Percentiles rank a stretch among this genome's conserved stretches.
phyloP scores from a whole-genome alignment of 2,113 vertebrate genomes.

The Silurus meridionalis region DNA sequence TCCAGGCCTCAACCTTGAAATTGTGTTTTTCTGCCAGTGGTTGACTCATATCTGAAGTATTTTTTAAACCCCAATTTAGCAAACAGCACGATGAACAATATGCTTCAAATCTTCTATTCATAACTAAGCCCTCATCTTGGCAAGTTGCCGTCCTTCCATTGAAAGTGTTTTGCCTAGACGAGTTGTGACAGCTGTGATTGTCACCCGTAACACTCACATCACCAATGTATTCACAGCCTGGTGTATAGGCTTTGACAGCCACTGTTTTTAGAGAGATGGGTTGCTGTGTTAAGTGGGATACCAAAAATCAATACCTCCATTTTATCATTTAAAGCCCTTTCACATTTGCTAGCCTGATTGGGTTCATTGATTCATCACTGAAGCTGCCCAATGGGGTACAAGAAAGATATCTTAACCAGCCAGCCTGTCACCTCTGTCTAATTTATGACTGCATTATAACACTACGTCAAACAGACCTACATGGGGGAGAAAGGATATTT shows the following conservation, averaged over 20 bases:
- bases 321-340: conserved; percentile 64
- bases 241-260: conserved; percentile 40
- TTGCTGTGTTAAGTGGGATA: conserved; percentile 47
- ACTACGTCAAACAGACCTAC: conserved; percentile 7
- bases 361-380: conserved; percentile 59
- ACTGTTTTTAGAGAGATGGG: conserved; percentile 14
- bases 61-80: conserved; percentile 11
- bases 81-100: conserved; percentile 3
- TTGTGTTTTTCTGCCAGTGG: conserved; percentile 15
- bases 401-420: conserved; percentile 32
- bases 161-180: conserved; percentile 26
- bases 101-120: conserved; percentile 28
- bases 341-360: conserved; percentile 60
- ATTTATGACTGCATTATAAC: conserved; percentile 28
- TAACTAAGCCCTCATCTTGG: conserved; percentile 10
- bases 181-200: conserved; percentile 30
- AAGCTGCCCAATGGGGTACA: conserved; percentile 43
- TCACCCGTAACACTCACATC: conserved; percentile 24
- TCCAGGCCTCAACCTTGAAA: conserved; percentile 17
- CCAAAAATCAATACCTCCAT: conserved; percentile 65
- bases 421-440: conserved; percentile 1
- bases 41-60: conserved; percentile 37
- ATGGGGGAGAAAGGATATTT: conserved; percentile 14
- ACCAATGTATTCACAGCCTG: conserved; percentile 19
- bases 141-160: conserved; percentile 6